Base-by-base conservation (phyloP, 2,888 invertebrate genomes). In the Sphaeridia pumilis region DNA sequence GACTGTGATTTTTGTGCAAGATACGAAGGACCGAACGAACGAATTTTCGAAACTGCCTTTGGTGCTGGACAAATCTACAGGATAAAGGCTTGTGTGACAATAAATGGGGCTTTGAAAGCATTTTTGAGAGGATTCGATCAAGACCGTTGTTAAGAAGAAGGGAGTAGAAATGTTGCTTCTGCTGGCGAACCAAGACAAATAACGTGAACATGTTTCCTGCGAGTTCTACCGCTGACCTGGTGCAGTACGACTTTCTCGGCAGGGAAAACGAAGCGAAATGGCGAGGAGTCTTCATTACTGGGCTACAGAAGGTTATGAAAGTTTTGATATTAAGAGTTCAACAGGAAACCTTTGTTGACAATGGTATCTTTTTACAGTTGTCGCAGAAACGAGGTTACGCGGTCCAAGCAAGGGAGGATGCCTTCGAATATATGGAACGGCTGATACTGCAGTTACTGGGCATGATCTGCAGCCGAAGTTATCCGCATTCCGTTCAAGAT, bases 361-460 rank as follows among this genome's bases (percentile, higher is more conserved):
- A 53, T 56, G 56, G 45, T 46, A 47, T 52, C 44, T 56, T 31
- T 43, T 57, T 54, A 26, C 70, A 93, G 92, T 89, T 93, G 63
- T 75, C 92, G 72, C 85, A 87, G 67, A 87, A 87, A 71, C 85
- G 89, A 50, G 89, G 90, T 73, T 87, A 88, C n/a, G 81, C 83
- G 25, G 74, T 92, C 66, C 80, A 77, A 59, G 87, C 87, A 28
- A 80, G 85, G 67, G 86, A 89, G 67, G 90, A 89, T 73, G 93
- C 94, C 1, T 75, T 95, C 66, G 81, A 86, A 64, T 92, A 89
- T 71, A 88, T 95, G 58, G 95, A 95, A 75, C 82, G 83, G 54
- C 78, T 94, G 56, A 90, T 94, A 68, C 75, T 94, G 60, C 82
- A 86, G 55, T 78, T 95, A 58, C 75, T 95, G 69, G 84, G 83